Percentiles rank a stretch among this genome's conserved stretches.
Evolutionary conservation across 2,113 vertebrate species (phyloP).

Genomic region (Tyto alba): DNA sequence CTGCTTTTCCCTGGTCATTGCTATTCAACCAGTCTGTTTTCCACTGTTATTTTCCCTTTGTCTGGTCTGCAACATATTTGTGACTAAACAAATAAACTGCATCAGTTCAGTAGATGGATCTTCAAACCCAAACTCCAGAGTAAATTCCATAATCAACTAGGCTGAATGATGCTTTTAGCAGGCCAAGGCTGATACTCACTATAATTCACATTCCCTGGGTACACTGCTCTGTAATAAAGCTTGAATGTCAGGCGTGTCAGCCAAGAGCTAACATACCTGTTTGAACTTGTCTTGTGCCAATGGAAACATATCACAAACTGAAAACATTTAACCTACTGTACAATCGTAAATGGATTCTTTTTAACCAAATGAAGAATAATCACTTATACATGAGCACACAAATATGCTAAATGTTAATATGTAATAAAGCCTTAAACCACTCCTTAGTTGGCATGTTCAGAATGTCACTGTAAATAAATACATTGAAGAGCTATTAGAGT

Average conservation of each 20-base stretch:
- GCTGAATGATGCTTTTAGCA: conserved; percentile 74
- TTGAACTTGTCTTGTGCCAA: conserved; percentile 71
- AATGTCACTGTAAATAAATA: conserved; percentile 43
- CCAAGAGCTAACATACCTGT: conserved; percentile 74
- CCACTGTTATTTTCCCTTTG: conserved; percentile 19
- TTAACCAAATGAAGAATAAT: conserved; percentile 64
- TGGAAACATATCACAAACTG: conserved; percentile 61
- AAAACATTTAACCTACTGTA: conserved; percentile 67
- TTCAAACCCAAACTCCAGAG: conserved; percentile 44
- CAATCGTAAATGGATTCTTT: conserved; percentile 67
- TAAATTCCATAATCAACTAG: conserved; percentile 72
- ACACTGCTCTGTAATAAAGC: conserved; percentile 64
- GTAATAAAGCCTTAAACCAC: conserved; percentile 35
- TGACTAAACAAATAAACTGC: conserved; percentile 57
- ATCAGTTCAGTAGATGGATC: conserved; percentile 51
- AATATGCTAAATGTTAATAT: conserved; percentile 55
- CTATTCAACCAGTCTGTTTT: not conserved
- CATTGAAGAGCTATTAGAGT: conserved; percentile 23
- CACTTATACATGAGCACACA: conserved; percentile 3
- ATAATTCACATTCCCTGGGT: conserved; percentile 74
- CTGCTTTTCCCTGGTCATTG: not conserved
- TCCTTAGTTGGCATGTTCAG: conserved; percentile 10
- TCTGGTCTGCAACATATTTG: conserved; percentile 5
- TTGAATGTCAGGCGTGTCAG: conserved; percentile 68
- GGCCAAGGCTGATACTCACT: conserved; percentile 68